Percentiles rank a stretch among this genome's conserved stretches.
Conservation (phyloP, 2,797 vertebrate genomes). For the Neosilurus mollespiculum region DNA sequence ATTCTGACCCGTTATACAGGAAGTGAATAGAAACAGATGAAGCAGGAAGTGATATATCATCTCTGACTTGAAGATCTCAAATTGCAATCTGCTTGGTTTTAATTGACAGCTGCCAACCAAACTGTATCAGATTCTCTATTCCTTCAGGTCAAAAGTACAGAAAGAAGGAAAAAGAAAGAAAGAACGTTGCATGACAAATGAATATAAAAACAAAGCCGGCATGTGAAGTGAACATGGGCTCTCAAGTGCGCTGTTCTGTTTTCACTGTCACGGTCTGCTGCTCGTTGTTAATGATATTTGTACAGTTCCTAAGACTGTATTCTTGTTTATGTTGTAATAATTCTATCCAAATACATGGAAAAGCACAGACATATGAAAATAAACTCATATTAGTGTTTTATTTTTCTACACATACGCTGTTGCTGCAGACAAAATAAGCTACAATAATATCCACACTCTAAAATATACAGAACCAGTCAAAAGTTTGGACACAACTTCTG, state of each 20-base stretch:
- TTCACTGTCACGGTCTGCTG: constrained; percentile 10
- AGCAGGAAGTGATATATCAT: background rate
- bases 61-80: background rate
- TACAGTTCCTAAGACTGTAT: constrained; percentile 9
- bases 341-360: background rate
- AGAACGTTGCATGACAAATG: background rate
- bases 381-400: background rate
- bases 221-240: background rate
- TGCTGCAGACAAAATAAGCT: background rate
- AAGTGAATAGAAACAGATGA: background rate
- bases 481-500: too few relatives aligned
- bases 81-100: background rate
- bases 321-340: constrained; percentile 1
- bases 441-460: background rate
- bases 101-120: background rate
- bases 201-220: background rate
- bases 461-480: too few relatives aligned
- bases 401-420: background rate
- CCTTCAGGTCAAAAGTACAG: constrained; percentile 2
- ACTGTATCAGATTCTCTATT: background rate
- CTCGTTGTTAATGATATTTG: constrained; percentile 26
- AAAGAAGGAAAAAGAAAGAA: too few relatives aligned
- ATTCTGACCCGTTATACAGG: background rate
- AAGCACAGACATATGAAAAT: constrained; percentile 18
- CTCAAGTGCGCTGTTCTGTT: background rate